Conservation (phyloP, 2,888 invertebrate genomes). For the Cerastis rubricosa region DNA sequence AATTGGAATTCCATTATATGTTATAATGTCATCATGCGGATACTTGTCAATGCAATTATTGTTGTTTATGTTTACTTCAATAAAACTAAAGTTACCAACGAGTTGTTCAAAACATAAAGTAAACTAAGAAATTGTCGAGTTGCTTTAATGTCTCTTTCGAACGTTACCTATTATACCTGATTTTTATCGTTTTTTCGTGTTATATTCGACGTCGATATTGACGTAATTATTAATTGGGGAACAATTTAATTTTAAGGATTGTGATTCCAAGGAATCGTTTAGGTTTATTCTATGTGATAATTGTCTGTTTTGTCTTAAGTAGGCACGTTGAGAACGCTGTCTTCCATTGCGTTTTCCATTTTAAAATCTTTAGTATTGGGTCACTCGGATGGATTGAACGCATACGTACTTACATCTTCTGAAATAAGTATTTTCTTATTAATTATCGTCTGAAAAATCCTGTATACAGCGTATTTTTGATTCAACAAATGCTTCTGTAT, state of each 20-base stretch:
- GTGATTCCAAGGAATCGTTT: conserved; percentile 88
- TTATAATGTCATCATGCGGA: conserved; percentile 55
- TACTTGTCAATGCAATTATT: conserved; percentile 77
- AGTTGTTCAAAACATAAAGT: conserved; percentile 87
- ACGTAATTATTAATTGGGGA: conserved; percentile 86
- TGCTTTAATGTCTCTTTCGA: conserved; percentile 87
- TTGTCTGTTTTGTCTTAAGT: conserved; percentile 80
- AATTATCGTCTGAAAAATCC: not conserved
- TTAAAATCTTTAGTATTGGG: conserved; percentile 60
- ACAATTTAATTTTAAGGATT: conserved; percentile 89
- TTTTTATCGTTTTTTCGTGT: conserved; percentile 83
- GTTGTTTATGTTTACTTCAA: conserved; percentile 75
- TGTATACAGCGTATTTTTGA: not conserved
- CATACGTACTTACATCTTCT: conserved; percentile 24
- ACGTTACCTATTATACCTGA: conserved; percentile 90
- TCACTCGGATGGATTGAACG: conserved; percentile 45
- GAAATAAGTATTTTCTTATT: conserved; percentile 18
- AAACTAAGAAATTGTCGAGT: conserved; percentile 81
- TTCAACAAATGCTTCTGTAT: conserved; percentile 15
- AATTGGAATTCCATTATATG: conserved; percentile 62
- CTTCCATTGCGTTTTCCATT: conserved; percentile 87
- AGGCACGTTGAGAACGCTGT: conserved; percentile 83
- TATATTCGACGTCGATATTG: conserved; percentile 82
- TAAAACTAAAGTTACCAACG: conserved; percentile 88
- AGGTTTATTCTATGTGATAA: conserved; percentile 88